Evolutionary conservation across 2,113 vertebrate genomes (phyloP).

Genomic region (Phaethon lepturus): DNA sequence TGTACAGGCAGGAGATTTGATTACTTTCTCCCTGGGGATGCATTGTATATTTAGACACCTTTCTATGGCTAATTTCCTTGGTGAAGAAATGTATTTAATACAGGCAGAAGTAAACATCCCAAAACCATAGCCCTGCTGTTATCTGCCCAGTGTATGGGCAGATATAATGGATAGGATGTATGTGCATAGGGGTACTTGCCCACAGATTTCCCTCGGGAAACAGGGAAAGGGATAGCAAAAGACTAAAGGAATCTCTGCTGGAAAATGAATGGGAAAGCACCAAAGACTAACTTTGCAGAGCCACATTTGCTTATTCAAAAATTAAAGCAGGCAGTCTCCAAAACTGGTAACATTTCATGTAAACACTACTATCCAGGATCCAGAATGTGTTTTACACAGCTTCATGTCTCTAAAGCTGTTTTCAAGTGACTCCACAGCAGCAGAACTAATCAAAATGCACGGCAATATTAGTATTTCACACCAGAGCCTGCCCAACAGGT

Average conservation of each 20-base stretch:
- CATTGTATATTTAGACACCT: not conserved
- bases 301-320: not conserved
- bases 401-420: not conserved
- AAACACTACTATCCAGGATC: not conserved
- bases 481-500: not conserved
- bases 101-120: not conserved
- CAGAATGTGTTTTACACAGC: not conserved
- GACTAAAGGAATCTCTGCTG: not conserved
- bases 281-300: not conserved
- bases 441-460: not conserved
- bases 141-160: too few relatives aligned
- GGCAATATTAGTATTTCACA: not conserved
- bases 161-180: too few relatives aligned
- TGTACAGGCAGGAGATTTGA: not conserved
- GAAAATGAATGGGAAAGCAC: not conserved
- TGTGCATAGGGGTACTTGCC: accelerated
- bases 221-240: not conserved
- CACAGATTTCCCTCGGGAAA: not conserved
- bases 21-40: not conserved
- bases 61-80: not conserved
- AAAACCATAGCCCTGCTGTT: not conserved
- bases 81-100: not conserved
- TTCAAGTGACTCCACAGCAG: not conserved
- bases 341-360: not conserved
- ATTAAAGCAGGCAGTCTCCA: not conserved